These are phyloP conservation scores for Luehdorfia chinensis DNA, from an alignment of 1,140 invertebrate species.

Conservation along the genomic window DNA sequence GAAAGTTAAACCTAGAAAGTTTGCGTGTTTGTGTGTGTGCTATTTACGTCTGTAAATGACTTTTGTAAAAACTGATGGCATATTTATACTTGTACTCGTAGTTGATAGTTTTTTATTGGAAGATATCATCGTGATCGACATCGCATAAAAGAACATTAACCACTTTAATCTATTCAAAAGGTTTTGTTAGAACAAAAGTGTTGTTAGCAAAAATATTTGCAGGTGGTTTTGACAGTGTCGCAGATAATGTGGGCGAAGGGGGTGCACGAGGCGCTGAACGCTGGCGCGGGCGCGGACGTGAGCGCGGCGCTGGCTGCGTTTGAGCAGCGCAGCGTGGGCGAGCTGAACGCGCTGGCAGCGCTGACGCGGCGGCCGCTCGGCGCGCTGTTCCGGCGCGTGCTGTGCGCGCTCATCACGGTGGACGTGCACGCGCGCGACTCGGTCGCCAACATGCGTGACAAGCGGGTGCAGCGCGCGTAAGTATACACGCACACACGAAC, in stretches of 20 bases:
- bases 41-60: too few relatives aligned
- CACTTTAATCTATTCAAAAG: too few relatives aligned
- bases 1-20: too few relatives aligned
- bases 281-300: slow-evolving; percentile 48
- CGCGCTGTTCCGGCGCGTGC: slow-evolving; percentile 83
- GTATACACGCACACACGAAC: slow-evolving; percentile 23
- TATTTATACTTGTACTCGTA: too few relatives aligned
- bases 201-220: too few relatives aligned
- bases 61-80: too few relatives aligned
- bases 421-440: slow-evolving; percentile 93
- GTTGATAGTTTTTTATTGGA: too few relatives aligned
- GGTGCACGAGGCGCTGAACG: slow-evolving; percentile 85
- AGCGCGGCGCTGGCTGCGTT: slow-evolving; percentile 80
- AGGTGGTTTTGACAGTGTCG: slow-evolving; percentile 86
- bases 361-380: slow-evolving; percentile 85
- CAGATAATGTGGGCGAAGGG: slow-evolving; percentile 91
- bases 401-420: slow-evolving; percentile 91
- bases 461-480: slow-evolving; percentile 80
- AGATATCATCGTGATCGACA: too few relatives aligned
- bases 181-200: too few relatives aligned
- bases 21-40: too few relatives aligned
- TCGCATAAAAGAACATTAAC: too few relatives aligned
- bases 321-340: slow-evolving; percentile 83
- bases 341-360: slow-evolving; percentile 87
- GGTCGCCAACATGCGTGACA: slow-evolving; percentile 84